These are phyloP conservation scores for Tuberolachnus salignus DNA, from an alignment of 2,888 invertebrate species.

Conservation along the genomic window DNA sequence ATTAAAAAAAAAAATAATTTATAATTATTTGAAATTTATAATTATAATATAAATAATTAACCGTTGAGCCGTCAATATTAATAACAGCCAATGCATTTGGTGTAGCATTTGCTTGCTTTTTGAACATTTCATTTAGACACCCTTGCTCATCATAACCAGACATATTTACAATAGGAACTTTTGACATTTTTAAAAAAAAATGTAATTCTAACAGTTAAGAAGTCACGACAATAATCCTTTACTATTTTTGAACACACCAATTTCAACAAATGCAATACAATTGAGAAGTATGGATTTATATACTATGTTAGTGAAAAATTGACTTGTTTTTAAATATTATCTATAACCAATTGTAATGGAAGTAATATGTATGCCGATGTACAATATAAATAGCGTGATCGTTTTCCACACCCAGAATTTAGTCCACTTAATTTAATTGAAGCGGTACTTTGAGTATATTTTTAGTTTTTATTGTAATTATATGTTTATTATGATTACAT, in stretches of 20 bases:
- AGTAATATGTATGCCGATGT: conserved; percentile 1
- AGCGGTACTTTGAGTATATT: too few relatives aligned
- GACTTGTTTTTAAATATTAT: neutral
- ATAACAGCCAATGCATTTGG: conserved; percentile 59
- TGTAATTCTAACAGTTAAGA: neutral
- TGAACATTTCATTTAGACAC: conserved; percentile 60
- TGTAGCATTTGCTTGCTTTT: conserved; percentile 58
- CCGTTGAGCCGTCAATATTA: conserved; percentile 52
- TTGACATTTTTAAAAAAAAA: conserved; percentile 26
- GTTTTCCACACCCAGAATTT: too few relatives aligned
- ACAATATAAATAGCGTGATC: conserved; percentile 20
- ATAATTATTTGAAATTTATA: neutral
- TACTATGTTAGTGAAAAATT: neutral
- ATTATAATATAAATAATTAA: neutral
- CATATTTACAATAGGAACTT: conserved; percentile 58
- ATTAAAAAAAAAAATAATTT: conserved; percentile 7
- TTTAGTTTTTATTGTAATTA: too few relatives aligned
- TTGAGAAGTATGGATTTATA: neutral
- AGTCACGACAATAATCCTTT: neutral
- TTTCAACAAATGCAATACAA: neutral
- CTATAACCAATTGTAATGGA: conserved; percentile 30
- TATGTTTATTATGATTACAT: too few relatives aligned
- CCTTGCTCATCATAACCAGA: conserved; percentile 59
- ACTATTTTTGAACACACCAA: neutral
- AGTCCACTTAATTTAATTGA: too few relatives aligned